Evolutionary conservation across 2,113 vertebrate genomes (phyloP).

Genomic region (Pomatorhinus ruficollis): DNA sequence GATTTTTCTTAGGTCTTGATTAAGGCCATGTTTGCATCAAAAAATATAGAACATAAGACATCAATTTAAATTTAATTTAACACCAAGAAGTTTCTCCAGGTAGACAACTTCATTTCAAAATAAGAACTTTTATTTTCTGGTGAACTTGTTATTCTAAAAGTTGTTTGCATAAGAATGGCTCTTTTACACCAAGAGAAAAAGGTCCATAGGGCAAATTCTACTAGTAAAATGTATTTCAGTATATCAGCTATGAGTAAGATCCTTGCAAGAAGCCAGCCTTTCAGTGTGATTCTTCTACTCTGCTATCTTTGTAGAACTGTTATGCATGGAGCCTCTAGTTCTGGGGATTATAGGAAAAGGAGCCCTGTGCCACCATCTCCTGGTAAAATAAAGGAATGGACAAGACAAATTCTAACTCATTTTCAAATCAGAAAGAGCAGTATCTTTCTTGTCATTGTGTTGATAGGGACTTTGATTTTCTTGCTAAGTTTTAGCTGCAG

Average conservation of each 20-base stretch:
- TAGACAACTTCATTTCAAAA: not conserved
- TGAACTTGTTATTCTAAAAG: not conserved
- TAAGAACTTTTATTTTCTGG: not conserved
- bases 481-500: not conserved
- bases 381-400: conserved; percentile 43
- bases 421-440: not conserved
- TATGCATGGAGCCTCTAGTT: accelerated
- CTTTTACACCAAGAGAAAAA: not conserved
- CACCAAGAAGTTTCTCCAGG: not conserved
- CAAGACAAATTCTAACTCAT: not conserved
- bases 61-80: not conserved
- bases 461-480: not conserved
- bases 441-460: not conserved
- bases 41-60: not conserved
- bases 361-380: conserved; percentile 49
- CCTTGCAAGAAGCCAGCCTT: not conserved
- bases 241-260: not conserved
- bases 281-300: not conserved
- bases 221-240: not conserved
- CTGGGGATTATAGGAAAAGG: not conserved
- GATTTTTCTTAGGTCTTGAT: not conserved
- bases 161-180: not conserved
- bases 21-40: not conserved
- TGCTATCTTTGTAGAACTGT: not conserved
- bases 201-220: not conserved